Evolutionary conservation across 2,797 vertebrate species (phyloP), one percentile per base, ranked within the genome.

Genomic region (Cyclopterus lumpus): DNA sequence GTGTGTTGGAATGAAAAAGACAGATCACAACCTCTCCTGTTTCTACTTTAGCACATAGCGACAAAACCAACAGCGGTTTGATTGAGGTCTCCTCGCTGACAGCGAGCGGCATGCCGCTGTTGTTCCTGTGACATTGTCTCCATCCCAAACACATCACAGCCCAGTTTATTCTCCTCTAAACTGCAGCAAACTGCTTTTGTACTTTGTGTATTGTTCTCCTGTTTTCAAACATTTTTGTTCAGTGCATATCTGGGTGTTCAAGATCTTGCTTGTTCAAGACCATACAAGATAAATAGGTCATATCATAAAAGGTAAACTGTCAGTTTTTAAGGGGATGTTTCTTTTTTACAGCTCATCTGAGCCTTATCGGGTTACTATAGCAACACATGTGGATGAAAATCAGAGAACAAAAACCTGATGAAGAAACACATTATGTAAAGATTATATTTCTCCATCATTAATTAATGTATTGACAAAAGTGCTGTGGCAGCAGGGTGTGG

Each of bases 281-380:
- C 7, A 85, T 54, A 60, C 53, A 46, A 67, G 74, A 75, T 75
- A 84, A 87, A 78, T 77, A 81, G 78, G 69, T 79, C 74, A 66
- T 62, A 73, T 77, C 75, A 79, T 12, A 70, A 54, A 66, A 82
- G 53, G 71, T 70, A 79, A 89, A 76, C 49, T 62, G 54, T 78
- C 71, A 70, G 70, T 74, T 85, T 71, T 76, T n/a, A 30, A 76
- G 40, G 58, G 40, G 34, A 30, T 71, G 59, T 65, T 42, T 71
- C 42, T 77, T 71, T 79, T 80, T 38, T 48, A 34, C n/a, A 48
- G 42, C 30, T 76, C 82, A 83, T 68, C 55, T 55, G 67, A 77
- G 61, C 20, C 72, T 72, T 42, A 10, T 84, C 71, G 64, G 49
- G 76, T 88, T 82, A 70, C 79, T 70, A 78, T 85, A 72, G 82